A percentile compares a stretch with the other conserved stretches of the same genome.
Conservation (phyloP, 2,888 invertebrate species). For the Nebria salina region DNA sequence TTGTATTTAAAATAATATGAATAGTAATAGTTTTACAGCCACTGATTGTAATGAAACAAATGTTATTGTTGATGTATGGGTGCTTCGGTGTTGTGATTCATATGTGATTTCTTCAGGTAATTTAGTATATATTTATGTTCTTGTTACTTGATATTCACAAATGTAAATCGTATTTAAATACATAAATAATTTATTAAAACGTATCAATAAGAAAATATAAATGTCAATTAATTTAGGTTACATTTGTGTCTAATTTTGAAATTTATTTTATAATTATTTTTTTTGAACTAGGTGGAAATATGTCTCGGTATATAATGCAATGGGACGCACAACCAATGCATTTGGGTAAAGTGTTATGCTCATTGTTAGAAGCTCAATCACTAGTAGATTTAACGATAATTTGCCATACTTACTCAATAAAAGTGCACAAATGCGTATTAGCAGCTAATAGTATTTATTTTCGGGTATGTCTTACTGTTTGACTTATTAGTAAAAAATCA, state of each 20-base stretch:
- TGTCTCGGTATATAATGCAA: conserved; percentile 66
- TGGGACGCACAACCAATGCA: conserved; percentile 75
- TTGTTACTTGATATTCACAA: not conserved
- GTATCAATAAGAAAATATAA: no score
- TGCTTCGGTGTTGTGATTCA: not conserved
- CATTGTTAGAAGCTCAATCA: conserved; percentile 76
- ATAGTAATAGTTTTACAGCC: not conserved
- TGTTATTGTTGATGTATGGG: not conserved
- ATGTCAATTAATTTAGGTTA: no score
- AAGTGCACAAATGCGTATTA: conserved; percentile 78
- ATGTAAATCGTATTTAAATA: not conserved
- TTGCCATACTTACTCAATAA: conserved; percentile 78
- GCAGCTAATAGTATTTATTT: conserved; percentile 79
- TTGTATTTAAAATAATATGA: not conserved
- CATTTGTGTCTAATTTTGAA: no score
- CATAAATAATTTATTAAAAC: no score
- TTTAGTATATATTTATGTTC: not conserved
- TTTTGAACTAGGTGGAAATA: conserved; percentile 52
- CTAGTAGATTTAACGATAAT: conserved; percentile 79
- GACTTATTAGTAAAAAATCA: not conserved
- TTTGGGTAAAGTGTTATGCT: conserved; percentile 74
- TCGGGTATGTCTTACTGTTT: conserved; percentile 65
- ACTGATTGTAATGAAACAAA: not conserved
- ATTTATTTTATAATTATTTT: not conserved
- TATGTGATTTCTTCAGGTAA: not conserved